Base-by-base conservation (phyloP, 2,113 vertebrate genomes). In the Hyla sarda region DNA sequence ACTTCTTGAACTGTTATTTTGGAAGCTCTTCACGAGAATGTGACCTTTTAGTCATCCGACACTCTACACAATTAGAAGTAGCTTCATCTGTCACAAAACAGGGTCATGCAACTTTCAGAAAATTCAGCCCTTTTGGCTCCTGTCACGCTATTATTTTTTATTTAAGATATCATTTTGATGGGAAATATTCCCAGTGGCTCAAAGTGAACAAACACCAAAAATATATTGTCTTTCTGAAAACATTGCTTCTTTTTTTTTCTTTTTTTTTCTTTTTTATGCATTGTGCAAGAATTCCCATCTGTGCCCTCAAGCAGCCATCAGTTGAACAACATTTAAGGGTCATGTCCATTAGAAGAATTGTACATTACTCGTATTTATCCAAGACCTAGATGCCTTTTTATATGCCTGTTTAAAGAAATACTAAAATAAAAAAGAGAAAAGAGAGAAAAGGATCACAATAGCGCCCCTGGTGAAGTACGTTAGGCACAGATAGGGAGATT, bases 41-140 rank as follows among this genome's bases (percentile, higher is more conserved):
- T 78, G 41, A 77, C 83, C 62, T 72, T 79, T 85, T 71, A 56
- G 50, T 78, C 75, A 69, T 56, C 4, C 23, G 32, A 28, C 25
- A 3, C 28, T 69, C 30, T 6, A 23, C 30, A 19, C 84, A 80
- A 72, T 86, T 86, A 78, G n/a, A 71, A 23, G 48, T 52, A 58
- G 34, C 50, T 86, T 80, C 48, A 71, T 32, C 32, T 80, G 60
- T 71, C 48, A 75, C 54, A 28, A 69, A 85, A 85, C 12, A 32
- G 77, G 83, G 84, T 85, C 84, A 79, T 13, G 60, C 48, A 52
- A 32, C 45, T 28, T 16, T 54, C n/a, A 19, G 16, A 19, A 41
- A 79, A 85, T 45, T 12, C 47, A 45, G 25, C 47, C 75, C 47
- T 79, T 79, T 62, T 71, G 28, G 23, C 6, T 28, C 7, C 28